Evolutionary conservation across 2,797 vertebrate genomes (phyloP), one percentile per base, ranked within the genome.

Genomic region (Girardinus metallicus): DNA sequence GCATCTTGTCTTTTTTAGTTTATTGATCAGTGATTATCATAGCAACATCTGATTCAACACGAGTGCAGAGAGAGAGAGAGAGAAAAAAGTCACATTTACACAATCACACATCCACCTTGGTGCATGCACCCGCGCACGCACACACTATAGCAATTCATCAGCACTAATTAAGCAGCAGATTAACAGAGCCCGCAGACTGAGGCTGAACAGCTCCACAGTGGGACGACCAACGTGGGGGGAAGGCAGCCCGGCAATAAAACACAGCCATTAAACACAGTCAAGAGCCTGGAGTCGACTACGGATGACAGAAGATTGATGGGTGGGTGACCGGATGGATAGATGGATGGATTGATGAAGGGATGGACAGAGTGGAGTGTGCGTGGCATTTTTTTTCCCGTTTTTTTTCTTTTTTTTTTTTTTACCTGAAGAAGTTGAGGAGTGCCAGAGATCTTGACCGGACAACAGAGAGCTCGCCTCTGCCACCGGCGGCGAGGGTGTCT

Each of bases 341-440:
- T 68, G 68, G 80, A 89, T 81, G 77, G 81, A 91, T 80, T 75
- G 83, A 89, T 76, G 73, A 78, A 86, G 73, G 72, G 85, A 90
- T 72, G 86, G 85, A 87, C n/a, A 76, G 71, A 89, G 78, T 85
- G 68, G 71, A 90, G 80, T 85, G 86, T 84, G 76, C 76, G 81
- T 85, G 71, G 90, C 78, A 85, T 85, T 85, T 88, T 87, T 85
- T 71, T 62, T 36, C n/a, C n/a, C n/a, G n/a, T n/a, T 55, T 0
- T 75, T 77, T 76, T 60, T 85, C 89, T 80, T 39, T 79, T 81
- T 80, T 73, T 85, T 91, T 83, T 88, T 91, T 91, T 98, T 98
- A 99, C 97, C 98, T 99, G 97, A 55, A 96, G 97, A 55, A 96
- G 95, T 96, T 97, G 97, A 97, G 96, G 96, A 96, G 95, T 96